Percentiles rank a stretch among this genome's conserved stretches.
These are phyloP conservation scores for Tamandua tetradactyla DNA, from an alignment of 2,797 vertebrate genomes.

Conservation along the genomic window DNA sequence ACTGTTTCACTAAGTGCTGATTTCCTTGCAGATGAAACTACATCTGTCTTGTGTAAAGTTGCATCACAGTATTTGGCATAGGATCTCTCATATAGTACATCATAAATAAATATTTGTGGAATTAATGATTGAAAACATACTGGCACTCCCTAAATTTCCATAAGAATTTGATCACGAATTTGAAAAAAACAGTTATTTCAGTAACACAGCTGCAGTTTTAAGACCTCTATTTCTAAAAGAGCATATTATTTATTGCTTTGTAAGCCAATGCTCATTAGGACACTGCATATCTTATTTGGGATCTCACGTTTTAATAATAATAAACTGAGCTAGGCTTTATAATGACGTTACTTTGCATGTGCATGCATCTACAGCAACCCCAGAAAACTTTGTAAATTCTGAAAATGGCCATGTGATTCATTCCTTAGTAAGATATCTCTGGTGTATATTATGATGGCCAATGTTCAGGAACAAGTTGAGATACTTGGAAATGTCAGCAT, in stretches of 20 bases:
- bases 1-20: not conserved
- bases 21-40: not conserved
- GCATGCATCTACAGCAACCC: not conserved
- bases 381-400: not conserved
- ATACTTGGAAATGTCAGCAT: constrained; percentile 40
- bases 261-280: not conserved
- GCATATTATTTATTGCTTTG: not conserved
- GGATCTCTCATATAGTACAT: not conserved
- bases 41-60: not conserved
- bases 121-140: not conserved
- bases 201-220: not conserved
- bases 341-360: not conserved
- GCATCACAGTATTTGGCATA: not conserved
- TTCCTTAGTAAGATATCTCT: not conserved
- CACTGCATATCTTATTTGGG: not conserved
- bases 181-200: not conserved
- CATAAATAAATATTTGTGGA: not conserved
- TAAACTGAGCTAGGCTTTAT: not conserved
- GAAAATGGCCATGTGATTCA: not conserved
- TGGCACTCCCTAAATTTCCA: not conserved
- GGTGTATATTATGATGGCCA: not conserved
- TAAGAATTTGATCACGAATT: not conserved
- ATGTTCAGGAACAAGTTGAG: not conserved
- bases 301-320: not conserved
- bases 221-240: not conserved